Conservation (phyloP, 2,113 vertebrate genomes). For the Sphaerodactylus townsendi region DNA sequence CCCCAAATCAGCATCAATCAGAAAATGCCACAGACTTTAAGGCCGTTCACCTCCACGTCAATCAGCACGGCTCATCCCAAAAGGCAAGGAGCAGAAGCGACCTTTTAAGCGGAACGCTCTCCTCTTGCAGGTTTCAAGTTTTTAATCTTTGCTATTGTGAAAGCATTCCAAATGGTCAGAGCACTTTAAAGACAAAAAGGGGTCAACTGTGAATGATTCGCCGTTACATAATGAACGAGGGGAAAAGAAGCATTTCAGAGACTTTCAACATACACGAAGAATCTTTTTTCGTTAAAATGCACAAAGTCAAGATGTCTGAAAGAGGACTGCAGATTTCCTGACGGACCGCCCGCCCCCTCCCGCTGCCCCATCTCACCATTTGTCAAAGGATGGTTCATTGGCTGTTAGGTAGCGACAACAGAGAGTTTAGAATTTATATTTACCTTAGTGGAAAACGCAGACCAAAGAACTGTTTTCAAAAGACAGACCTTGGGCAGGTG, state of each 20-base stretch:
- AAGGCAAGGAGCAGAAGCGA: conserved; percentile 23
- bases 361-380: conserved; percentile 17
- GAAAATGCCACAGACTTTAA: not conserved
- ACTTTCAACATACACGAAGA: conserved; percentile 30
- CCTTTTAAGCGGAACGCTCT: conserved; percentile 35
- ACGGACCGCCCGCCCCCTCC: conserved; percentile 26
- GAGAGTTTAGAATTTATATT: conserved; percentile 53
- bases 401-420: conserved; percentile 50
- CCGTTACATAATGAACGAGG: conserved; percentile 50
- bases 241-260: conserved; percentile 28
- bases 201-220: conserved; percentile 34
- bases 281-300: conserved; percentile 59
- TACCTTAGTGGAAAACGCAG: conserved; percentile 38
- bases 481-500: conserved; percentile 17
- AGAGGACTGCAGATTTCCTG: conserved; percentile 43
- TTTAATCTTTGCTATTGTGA: conserved; percentile 40
- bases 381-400: conserved; percentile 47
- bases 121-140: conserved; percentile 24
- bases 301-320: conserved; percentile 28
- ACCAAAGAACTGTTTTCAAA: conserved; percentile 14
- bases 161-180: not conserved
- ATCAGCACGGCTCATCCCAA: conserved; percentile 24
- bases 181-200: not conserved
- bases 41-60: not conserved
- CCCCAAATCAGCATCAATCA: not conserved